phyloP scores from a whole-genome alignment of 2,888 invertebrate species.

The Sminthurides aquaticus region DNA sequence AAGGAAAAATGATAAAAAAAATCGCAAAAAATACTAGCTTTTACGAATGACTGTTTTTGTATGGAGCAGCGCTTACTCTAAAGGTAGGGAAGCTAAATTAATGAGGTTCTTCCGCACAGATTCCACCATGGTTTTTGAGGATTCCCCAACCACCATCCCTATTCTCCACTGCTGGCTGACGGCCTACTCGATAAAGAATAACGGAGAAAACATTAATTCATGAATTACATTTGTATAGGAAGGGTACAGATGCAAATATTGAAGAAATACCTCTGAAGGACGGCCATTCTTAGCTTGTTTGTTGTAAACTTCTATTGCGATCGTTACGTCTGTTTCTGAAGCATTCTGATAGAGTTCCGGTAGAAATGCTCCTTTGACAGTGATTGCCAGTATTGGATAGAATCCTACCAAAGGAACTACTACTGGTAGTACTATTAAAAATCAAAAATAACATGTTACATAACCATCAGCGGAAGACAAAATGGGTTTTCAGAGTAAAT shows the following conservation, averaged over 20 bases:
- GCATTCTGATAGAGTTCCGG: slow-evolving; percentile 50
- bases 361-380: slow-evolving; percentile 56
- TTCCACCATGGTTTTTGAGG: slow-evolving; percentile 1
- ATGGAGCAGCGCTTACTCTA: slow-evolving; percentile 21
- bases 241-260: too few relatives aligned
- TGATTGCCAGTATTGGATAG: slow-evolving; percentile 48
- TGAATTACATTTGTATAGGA: too few relatives aligned
- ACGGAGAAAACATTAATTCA: background rate
- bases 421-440: slow-evolving; percentile 30
- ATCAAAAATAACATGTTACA: too few relatives aligned
- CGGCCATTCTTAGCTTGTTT: too few relatives aligned
- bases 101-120: slow-evolving; percentile 21
- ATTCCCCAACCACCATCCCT: slow-evolving; percentile 8
- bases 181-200: slow-evolving; percentile 9
- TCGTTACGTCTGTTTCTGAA: slow-evolving; percentile 27
- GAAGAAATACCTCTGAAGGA: too few relatives aligned
- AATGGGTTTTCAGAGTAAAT: background rate
- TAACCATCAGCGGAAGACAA: background rate
- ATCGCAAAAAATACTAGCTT: background rate
- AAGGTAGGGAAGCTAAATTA: slow-evolving; percentile 29
- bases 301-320: slow-evolving; percentile 8
- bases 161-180: slow-evolving; percentile 21
- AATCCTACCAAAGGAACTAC: slow-evolving; percentile 17
- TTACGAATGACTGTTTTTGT: background rate
- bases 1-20: background rate